phyloP scores from a whole-genome alignment of 2,888 invertebrate species.

The Noctua janthina region DNA sequence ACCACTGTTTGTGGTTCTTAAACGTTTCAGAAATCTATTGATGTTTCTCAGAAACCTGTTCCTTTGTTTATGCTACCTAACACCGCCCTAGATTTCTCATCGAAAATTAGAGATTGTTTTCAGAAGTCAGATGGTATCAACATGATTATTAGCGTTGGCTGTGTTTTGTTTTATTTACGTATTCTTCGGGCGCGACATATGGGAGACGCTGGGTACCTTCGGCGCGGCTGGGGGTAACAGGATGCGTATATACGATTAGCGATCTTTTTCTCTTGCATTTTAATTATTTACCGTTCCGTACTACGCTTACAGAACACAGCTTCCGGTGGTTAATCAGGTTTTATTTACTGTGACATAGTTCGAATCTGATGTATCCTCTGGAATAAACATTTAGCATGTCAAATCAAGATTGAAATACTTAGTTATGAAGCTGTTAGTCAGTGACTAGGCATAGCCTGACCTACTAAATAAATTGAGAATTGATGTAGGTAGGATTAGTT shows the following conservation, averaged over 20 bases:
- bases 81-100: conserved; percentile 16
- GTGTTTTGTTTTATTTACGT: conserved; percentile 49
- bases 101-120: conserved; percentile 16
- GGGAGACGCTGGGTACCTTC: conserved; percentile 52
- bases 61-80: conserved; percentile 25
- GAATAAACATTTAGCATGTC: background rate
- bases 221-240: conserved; percentile 67
- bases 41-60: conserved; percentile 32
- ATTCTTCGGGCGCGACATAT: conserved; percentile 56
- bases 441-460: conserved; percentile 9
- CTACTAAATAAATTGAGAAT: conserved; percentile 46
- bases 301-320: conserved; percentile 33
- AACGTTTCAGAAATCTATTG: conserved; percentile 1
- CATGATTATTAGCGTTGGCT: conserved; percentile 18
- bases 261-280: conserved; percentile 52
- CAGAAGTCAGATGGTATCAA: conserved; percentile 32
- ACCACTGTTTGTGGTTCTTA: background rate
- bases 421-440: conserved; percentile 14
- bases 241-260: conserved; percentile 60
- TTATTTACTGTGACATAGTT: conserved; percentile 19
- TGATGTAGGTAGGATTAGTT: conserved; percentile 35
- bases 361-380: background rate
- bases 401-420: conserved; percentile 6
- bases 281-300: conserved; percentile 36
- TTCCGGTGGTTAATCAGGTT: conserved; percentile 41